A percentile compares a stretch with the other conserved stretches of the same genome.
Conservation (phyloP, 2,797 vertebrate genomes). For the Fringilla coelebs region DNA sequence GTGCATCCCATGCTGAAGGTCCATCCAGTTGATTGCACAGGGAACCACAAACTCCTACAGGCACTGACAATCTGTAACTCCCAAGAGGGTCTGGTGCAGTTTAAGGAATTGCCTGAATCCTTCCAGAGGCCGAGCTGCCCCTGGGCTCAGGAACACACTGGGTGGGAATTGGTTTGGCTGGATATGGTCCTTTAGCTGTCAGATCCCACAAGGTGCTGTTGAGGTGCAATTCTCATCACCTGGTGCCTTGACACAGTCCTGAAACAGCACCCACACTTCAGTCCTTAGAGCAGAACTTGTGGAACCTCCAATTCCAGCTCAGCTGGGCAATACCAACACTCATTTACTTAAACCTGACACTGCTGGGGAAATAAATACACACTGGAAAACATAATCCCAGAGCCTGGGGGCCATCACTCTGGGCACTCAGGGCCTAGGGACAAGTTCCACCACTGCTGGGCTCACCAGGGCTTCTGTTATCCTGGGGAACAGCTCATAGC, state of each 20-base stretch:
- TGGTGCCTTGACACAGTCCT: not conserved
- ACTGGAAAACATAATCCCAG: not conserved
- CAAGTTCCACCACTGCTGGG: not conserved
- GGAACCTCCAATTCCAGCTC: not conserved
- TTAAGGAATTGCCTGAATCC: not conserved
- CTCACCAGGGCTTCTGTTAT: not conserved
- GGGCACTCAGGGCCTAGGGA: not conserved
- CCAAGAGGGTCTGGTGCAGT: too few species aligned
- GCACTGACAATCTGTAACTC: not conserved
- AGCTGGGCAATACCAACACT: not conserved
- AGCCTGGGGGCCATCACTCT: not conserved
- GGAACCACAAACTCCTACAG: not conserved
- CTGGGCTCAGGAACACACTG: not conserved
- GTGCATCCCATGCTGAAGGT: not conserved
- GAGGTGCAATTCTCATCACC: not conserved
- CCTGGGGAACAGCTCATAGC: not conserved
- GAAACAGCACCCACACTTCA: not conserved
- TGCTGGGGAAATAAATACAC: not conserved
- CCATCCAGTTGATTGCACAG: not conserved
- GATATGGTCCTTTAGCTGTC: not conserved
- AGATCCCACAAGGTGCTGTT: accelerated
- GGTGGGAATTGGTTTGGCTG: not conserved
- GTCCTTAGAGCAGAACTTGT: not conserved
- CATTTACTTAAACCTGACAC: not conserved
- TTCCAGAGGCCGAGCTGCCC: not conserved